phyloP scores from a whole-genome alignment of 2,888 invertebrate genomes.

The Pantelozetes paolii region DNA sequence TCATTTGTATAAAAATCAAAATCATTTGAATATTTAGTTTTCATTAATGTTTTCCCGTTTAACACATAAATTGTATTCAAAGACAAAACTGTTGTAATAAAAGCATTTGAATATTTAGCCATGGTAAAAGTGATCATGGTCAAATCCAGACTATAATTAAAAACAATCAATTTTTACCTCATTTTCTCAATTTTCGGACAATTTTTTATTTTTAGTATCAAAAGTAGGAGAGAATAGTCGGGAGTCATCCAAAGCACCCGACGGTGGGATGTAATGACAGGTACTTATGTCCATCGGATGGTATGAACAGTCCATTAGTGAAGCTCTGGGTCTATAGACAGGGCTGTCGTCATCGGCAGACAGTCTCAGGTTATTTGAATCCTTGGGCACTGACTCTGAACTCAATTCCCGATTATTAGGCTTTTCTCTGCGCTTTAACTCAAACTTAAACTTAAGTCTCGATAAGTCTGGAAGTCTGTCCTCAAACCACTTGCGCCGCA shows the following conservation, averaged over 20 bases:
- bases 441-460: constrained; percentile 3
- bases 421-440: not conserved
- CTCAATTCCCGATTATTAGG: not conserved
- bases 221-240: constrained; percentile 6
- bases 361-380: not conserved
- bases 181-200: too few species aligned
- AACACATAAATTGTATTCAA: too few species aligned
- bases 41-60: too few species aligned
- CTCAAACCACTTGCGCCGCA: not conserved
- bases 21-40: too few species aligned
- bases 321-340: not conserved
- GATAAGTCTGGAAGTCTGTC: not conserved
- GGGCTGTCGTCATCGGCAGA: not conserved
- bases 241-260: not conserved
- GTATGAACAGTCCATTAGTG: not conserved
- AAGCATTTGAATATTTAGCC: too few species aligned
- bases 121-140: too few species aligned
- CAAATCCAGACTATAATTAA: too few species aligned
- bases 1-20: too few species aligned
- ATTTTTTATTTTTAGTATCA: too few species aligned
- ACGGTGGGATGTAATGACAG: constrained; percentile 7
- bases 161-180: too few species aligned
- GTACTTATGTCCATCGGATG: constrained; percentile 13
- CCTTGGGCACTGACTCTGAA: not conserved
- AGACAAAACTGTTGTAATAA: too few species aligned